Conservation (phyloP, 2,888 invertebrate species). For the Melangyna quadrimaculata region DNA sequence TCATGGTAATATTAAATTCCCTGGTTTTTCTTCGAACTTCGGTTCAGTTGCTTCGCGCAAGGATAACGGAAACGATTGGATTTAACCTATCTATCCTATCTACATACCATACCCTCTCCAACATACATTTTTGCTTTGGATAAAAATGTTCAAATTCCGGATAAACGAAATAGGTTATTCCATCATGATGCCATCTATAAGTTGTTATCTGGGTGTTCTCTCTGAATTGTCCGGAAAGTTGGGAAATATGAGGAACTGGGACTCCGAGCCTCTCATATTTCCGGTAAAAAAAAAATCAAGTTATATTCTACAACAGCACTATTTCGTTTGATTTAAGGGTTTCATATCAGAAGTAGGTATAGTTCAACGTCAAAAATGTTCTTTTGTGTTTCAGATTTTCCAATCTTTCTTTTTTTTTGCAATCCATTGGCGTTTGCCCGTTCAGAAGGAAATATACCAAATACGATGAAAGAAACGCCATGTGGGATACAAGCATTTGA, state of each 20-base stretch:
- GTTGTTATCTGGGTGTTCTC: neutral
- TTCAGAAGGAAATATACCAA: slow-evolving; percentile 32
- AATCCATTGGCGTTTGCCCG: slow-evolving; percentile 10
- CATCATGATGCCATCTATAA: neutral
- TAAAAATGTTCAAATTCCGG: slow-evolving; percentile 51
- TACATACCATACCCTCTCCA: neutral
- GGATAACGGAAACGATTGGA: neutral
- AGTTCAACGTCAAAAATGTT: slow-evolving; percentile 37
- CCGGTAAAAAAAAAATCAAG: neutral
- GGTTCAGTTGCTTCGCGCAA: too few species aligned
- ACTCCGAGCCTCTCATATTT: slow-evolving; percentile 25
- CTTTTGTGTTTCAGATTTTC: slow-evolving; percentile 19
- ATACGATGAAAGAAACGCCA: slow-evolving; percentile 37
- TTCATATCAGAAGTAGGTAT: slow-evolving; percentile 17
- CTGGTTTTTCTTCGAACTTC: neutral
- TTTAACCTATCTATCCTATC: slow-evolving; percentile 19
- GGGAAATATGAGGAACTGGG: slow-evolving; percentile 18
- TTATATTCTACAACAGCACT: neutral
- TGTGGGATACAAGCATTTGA: slow-evolving; percentile 20
- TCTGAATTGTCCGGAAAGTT: neutral
- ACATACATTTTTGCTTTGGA: neutral
- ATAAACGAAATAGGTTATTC: neutral
- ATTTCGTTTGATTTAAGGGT: slow-evolving; percentile 44
- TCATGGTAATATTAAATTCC: slow-evolving; percentile 31
- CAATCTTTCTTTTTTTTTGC: slow-evolving; percentile 6